Evolutionary conservation across 2,888 invertebrate species (phyloP).

Genomic region (Busseola fusca): DNA sequence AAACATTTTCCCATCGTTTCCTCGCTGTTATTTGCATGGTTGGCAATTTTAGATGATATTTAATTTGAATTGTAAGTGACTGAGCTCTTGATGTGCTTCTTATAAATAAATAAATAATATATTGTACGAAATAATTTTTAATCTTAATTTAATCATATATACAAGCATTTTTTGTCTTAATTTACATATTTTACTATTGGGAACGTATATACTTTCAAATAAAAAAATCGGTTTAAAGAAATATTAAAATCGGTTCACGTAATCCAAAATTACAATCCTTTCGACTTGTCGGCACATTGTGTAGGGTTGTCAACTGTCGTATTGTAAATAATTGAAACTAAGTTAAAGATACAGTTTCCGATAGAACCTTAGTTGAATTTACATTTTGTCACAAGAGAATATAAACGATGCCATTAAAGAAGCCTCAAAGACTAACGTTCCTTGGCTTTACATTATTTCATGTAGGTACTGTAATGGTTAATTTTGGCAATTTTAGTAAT

Average conservation of each 20-base stretch:
- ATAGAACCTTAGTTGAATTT: background rate
- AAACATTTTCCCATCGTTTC: no score
- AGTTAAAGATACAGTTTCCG: background rate
- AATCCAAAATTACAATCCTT: slow-evolving; percentile 45
- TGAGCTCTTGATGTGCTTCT: no score
- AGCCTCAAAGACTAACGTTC: background rate
- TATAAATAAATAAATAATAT: background rate
- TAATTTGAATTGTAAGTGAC: no score
- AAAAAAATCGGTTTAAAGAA: no score
- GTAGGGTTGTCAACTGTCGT: slow-evolving; percentile 35
- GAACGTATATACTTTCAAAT: no score
- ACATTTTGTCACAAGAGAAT: background rate
- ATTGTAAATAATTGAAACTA: background rate
- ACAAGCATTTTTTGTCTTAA: no score
- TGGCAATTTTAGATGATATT: no score
- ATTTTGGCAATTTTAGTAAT: background rate
- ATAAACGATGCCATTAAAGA: background rate
- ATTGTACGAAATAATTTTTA: no score
- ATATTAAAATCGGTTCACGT: no score
- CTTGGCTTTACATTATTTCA: background rate
- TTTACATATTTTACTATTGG: no score
- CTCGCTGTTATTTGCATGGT: no score
- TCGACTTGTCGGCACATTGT: slow-evolving; percentile 31
- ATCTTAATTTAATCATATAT: no score
- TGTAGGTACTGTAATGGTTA: background rate